Conservation (phyloP, 2,113 vertebrate species). For the Pogona vitticeps region DNA sequence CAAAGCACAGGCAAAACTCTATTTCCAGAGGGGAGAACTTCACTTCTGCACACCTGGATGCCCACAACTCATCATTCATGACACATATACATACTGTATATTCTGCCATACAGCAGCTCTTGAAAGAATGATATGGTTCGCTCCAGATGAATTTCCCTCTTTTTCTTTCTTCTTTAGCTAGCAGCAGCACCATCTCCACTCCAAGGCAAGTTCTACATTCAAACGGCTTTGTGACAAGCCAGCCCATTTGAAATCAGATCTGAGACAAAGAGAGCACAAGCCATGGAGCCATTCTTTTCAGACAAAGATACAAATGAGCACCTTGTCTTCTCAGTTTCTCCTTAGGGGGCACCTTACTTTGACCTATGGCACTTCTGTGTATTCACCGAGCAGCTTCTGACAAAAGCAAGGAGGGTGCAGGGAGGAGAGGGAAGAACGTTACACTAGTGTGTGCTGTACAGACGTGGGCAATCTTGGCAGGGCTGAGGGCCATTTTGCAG, state of each 20-base stretch:
- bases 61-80: neutral
- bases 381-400: constrained; percentile 44
- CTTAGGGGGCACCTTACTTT: constrained; percentile 15
- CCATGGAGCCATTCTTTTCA: constrained; percentile 51
- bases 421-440: too few species aligned
- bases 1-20: neutral
- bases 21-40: constrained; percentile 35
- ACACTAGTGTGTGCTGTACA: too few species aligned
- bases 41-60: constrained; percentile 39
- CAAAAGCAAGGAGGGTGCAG: neutral
- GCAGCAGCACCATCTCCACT: constrained; percentile 36
- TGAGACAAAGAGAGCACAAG: constrained; percentile 36
- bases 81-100: neutral
- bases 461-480: too few species aligned
- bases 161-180: constrained; percentile 38
- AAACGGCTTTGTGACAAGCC: constrained; percentile 48
- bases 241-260: constrained; percentile 53
- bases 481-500: too few species aligned
- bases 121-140: neutral
- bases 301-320: constrained; percentile 47
- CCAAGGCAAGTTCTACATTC: constrained; percentile 39
- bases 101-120: constrained; percentile 3
- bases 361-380: constrained; percentile 5
- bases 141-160: neutral
- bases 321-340: constrained; percentile 37